Conservation (phyloP, 2,113 vertebrate species). For the Chionomys nivalis region DNA sequence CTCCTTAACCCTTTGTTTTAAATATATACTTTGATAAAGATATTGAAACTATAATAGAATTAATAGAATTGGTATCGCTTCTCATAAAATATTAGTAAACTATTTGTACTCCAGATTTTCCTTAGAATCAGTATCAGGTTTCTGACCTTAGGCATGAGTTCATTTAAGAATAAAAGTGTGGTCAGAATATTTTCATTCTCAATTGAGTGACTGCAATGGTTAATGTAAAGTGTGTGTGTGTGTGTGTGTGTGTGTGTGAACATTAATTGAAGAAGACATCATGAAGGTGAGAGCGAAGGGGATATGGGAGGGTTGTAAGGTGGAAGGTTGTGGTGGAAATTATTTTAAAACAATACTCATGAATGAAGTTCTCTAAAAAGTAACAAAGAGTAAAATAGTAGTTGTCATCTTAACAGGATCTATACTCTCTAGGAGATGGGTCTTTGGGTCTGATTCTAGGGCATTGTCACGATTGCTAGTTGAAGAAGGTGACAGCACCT, state of each 20-base stretch:
- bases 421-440: neutral
- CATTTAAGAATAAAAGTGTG: slow-evolving; percentile 25
- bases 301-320: neutral
- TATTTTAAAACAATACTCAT: neutral
- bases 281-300: neutral
- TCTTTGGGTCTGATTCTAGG: too few relatives aligned
- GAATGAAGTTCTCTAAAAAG: neutral
- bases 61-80: neutral
- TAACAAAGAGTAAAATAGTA: neutral
- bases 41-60: neutral
- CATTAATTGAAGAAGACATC: neutral
- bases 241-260: neutral
- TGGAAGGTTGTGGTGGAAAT: too few relatives aligned
- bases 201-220: neutral
- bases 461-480: neutral
- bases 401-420: neutral
- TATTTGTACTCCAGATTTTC: neutral
- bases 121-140: neutral
- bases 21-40: neutral
- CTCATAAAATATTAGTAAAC: neutral
- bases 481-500: neutral
- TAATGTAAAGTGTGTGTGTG: neutral
- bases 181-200: neutral
- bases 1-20: neutral
- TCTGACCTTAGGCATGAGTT: slow-evolving; percentile 8